These are phyloP conservation scores for Hippocampus mohnikei DNA, from an alignment of 2,113 vertebrate species.

Conservation along the genomic window DNA sequence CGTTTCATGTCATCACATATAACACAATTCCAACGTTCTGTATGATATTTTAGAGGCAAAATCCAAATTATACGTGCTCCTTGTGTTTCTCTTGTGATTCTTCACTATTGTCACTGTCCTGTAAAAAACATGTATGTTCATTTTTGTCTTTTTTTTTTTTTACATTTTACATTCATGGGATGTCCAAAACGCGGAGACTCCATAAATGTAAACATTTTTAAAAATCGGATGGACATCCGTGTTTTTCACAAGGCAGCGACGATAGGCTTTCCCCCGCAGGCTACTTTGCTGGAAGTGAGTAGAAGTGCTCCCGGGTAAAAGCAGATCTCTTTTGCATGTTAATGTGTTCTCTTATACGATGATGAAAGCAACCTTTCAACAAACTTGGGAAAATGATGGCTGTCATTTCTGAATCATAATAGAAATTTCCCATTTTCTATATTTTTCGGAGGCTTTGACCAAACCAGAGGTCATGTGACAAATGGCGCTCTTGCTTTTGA, in stretches of 20 bases:
- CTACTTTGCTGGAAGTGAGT: neutral
- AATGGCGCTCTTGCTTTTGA: neutral
- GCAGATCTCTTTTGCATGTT: neutral
- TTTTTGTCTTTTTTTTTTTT: no score
- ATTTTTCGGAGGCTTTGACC: neutral
- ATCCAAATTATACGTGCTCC: neutral
- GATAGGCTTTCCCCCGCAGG: neutral
- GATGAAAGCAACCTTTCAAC: neutral
- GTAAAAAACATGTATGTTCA: no score
- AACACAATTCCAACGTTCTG: no score
- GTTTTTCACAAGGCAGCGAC: no score
- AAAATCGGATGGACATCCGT: no score
- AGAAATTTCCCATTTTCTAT: neutral
- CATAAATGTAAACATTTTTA: no score
- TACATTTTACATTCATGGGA: no score
- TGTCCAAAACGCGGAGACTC: no score
- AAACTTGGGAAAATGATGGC: neutral
- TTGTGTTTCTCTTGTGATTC: neutral
- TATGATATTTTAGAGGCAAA: neutral
- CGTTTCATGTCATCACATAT: no score
- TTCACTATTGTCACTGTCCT: neutral
- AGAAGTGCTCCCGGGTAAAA: neutral
- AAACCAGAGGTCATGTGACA: neutral
- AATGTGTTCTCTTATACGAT: neutral
- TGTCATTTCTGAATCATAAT: neutral